Percentiles rank a stretch among this genome's conserved stretches.
Evolutionary conservation across 1,140 invertebrate species (phyloP).

Genomic region (Brachionus rotundiformis): DNA sequence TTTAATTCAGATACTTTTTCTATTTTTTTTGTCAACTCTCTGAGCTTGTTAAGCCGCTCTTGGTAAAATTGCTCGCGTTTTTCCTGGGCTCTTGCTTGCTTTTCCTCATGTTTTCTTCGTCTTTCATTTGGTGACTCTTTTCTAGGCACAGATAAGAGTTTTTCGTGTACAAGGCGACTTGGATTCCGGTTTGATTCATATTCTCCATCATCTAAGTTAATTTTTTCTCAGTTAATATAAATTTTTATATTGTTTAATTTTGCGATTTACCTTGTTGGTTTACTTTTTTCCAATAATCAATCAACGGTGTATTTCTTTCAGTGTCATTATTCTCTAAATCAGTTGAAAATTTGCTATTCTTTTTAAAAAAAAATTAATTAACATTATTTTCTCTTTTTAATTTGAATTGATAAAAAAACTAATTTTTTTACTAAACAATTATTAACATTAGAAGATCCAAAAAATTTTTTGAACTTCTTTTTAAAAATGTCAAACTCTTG

Average conservation of each 20-base stretch:
- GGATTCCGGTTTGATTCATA: conserved; percentile 70
- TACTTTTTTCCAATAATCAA: conserved; percentile 29
- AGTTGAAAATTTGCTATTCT: conserved; percentile 34
- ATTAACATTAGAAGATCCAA: neutral
- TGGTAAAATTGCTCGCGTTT: conserved; percentile 74
- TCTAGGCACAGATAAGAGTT: conserved; percentile 83
- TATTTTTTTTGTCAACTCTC: conserved; percentile 79
- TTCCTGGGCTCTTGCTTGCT: conserved; percentile 74
- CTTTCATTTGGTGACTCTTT: conserved; percentile 67
- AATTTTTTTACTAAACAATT: too few relatives aligned
- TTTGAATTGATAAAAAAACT: too few relatives aligned
- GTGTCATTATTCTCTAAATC: conserved; percentile 34
- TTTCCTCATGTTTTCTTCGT: conserved; percentile 70
- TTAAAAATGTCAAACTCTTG: too few relatives aligned
- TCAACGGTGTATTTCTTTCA: conserved; percentile 30
- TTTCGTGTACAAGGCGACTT: conserved; percentile 85
- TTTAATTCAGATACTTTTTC: conserved; percentile 82
- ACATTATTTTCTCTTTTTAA: neutral
- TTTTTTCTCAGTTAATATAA: neutral
- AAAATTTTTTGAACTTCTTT: neutral
- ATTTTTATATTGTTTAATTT: neutral
- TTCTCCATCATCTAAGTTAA: conserved; percentile 71
- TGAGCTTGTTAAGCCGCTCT: conserved; percentile 80
- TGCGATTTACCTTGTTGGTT: neutral
- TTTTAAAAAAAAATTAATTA: neutral